phyloP scores from a whole-genome alignment of 2,113 vertebrate genomes.

The Nematolebias whitei region DNA sequence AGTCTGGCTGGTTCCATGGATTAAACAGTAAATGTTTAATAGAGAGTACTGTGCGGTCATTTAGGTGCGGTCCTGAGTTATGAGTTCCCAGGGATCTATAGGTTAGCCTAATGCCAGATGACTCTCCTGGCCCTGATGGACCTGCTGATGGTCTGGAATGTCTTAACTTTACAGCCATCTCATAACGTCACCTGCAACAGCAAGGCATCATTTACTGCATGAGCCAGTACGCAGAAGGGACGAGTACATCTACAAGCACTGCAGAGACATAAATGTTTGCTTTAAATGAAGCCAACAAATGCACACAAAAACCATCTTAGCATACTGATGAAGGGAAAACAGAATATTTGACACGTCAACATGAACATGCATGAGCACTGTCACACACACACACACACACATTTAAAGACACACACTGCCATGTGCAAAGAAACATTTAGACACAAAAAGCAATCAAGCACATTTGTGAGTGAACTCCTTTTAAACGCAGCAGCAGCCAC shows the following conservation, averaged over 20 bases:
- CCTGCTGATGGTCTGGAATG: constrained; percentile 15
- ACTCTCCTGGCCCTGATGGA: constrained; percentile 20
- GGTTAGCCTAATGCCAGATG: constrained; percentile 58
- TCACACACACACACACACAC: not conserved
- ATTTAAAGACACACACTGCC: constrained; percentile 3
- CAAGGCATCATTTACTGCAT: constrained; percentile 36
- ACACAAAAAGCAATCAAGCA: constrained; percentile 47
- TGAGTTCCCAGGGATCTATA: constrained; percentile 44
- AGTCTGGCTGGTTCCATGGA: constrained; percentile 55
- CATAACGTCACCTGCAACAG: constrained; percentile 25
- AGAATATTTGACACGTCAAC: constrained; percentile 20
- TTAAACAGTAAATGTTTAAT: constrained; percentile 71
- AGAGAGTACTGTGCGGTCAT: constrained; percentile 47
- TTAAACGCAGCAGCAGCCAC: constrained; percentile 38
- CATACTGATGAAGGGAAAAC: constrained; percentile 43
- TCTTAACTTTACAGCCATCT: constrained; percentile 36
- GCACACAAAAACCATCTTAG: constrained; percentile 22
- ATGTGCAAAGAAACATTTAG: constrained; percentile 7
- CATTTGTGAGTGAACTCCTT: constrained; percentile 50
- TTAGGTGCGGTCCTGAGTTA: constrained; percentile 46
- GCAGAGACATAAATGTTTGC: constrained; percentile 48
- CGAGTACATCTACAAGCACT: not conserved
- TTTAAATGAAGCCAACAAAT: constrained; percentile 32
- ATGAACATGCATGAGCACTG: constrained; percentile 15
- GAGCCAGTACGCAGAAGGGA: constrained; percentile 21